phyloP scores from a whole-genome alignment of 2,797 vertebrate genomes.

The Phrynocephalus guinanensis region DNA sequence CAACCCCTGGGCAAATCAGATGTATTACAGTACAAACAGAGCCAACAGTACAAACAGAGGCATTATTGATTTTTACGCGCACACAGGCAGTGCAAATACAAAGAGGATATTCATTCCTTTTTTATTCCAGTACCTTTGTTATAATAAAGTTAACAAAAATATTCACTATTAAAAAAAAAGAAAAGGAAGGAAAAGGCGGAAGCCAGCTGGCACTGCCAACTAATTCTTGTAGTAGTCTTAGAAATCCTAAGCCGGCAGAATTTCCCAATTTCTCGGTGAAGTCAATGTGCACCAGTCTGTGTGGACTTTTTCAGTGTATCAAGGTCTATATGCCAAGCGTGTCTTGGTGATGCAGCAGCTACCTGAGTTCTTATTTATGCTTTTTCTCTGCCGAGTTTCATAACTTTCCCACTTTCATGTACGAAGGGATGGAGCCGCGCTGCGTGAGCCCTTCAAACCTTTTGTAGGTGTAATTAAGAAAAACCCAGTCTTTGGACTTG shows the following conservation, averaged over 20 bases:
- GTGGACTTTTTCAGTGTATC: slow-evolving; percentile 55
- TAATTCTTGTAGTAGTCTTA: slow-evolving; percentile 75
- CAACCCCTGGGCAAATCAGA: slow-evolving; percentile 68
- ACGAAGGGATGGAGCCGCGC: slow-evolving; percentile 94
- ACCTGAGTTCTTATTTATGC: slow-evolving; percentile 74
- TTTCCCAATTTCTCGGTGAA: slow-evolving; percentile 74
- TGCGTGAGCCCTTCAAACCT: slow-evolving; percentile 97
- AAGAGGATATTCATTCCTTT: slow-evolving; percentile 69
- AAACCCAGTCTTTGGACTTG: slow-evolving; percentile 99
- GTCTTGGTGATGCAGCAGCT: slow-evolving; percentile 78
- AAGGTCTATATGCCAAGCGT: slow-evolving; percentile 67
- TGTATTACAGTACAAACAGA: slow-evolving; percentile 72
- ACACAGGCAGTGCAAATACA: slow-evolving; percentile 72
- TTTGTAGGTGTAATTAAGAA: slow-evolving; percentile 99
- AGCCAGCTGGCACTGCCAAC: slow-evolving; percentile 81
- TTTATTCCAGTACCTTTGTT: slow-evolving; percentile 80
- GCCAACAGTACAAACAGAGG: slow-evolving; percentile 70
- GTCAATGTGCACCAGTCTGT: slow-evolving; percentile 64
- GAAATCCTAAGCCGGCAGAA: slow-evolving; percentile 82
- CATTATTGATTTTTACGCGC: slow-evolving; percentile 66
- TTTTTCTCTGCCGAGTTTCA: slow-evolving; percentile 74
- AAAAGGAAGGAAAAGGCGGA: slow-evolving; percentile 38
- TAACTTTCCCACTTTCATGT: slow-evolving; percentile 95
- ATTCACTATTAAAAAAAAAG: slow-evolving; percentile 72
- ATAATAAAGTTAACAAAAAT: slow-evolving; percentile 84